Evolutionary conservation across 2,113 vertebrate genomes (phyloP).

Genomic region (Neopipo cinnamomea): DNA sequence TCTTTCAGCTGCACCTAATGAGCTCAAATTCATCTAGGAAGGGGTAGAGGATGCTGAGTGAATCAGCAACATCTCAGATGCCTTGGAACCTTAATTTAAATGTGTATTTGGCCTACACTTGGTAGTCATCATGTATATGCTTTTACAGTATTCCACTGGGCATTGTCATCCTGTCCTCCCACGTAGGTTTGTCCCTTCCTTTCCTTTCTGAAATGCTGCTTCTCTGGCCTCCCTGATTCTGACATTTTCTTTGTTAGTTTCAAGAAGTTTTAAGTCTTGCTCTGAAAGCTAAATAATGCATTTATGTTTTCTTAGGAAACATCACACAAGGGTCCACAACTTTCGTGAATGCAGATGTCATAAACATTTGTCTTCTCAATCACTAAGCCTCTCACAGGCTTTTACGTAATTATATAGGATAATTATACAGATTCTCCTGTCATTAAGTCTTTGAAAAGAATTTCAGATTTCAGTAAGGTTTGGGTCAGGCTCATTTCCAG

Average conservation of each 20-base stretch:
- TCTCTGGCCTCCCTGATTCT: neutral
- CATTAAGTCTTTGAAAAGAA: neutral
- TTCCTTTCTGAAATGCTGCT: neutral
- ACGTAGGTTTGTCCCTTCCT: neutral
- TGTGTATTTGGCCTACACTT: neutral
- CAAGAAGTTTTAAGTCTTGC: neutral
- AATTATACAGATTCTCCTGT: neutral
- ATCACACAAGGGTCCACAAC: neutral
- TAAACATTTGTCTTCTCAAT: neutral
- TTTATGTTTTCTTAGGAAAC: neutral
- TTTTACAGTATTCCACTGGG: neutral
- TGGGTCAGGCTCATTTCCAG: neutral
- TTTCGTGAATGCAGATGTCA: neutral
- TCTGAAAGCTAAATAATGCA: neutral
- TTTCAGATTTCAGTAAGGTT: neutral
- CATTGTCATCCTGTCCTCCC: neutral
- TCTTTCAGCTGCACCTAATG: conserved; percentile 23
- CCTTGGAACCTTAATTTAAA: neutral
- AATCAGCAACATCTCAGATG: neutral
- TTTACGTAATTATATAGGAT: neutral
- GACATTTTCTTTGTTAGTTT: neutral
- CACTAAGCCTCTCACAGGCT: neutral
- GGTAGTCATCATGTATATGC: neutral
- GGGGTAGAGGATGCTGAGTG: neutral
- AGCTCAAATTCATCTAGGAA: neutral